A percentile compares a stretch with the other conserved stretches of the same genome.
These are phyloP conservation scores for Zeuzera pyrina DNA, from an alignment of 2,888 invertebrate species.

Conservation along the genomic window DNA sequence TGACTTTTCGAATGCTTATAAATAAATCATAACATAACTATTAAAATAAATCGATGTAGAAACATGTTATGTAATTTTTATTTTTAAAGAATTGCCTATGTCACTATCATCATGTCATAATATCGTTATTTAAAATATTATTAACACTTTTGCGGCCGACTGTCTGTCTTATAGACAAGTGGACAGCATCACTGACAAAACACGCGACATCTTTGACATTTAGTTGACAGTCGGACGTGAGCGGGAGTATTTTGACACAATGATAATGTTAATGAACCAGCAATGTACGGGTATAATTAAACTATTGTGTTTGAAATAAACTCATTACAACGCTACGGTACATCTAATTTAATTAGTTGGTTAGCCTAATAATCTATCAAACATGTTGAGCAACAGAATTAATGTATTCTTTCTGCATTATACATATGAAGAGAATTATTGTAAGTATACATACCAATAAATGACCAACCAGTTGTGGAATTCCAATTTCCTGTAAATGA, in stretches of 20 bases:
- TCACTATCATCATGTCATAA: no score
- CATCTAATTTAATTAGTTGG: constrained; percentile 2
- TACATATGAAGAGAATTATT: no score
- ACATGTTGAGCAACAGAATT: no score
- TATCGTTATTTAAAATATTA: neutral
- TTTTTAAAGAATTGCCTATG: no score
- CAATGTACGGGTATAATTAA: constrained; percentile 54
- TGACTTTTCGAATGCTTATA: no score
- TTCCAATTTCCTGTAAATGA: no score
- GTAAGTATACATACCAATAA: no score
- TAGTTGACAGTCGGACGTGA: constrained; percentile 40
- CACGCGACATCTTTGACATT: constrained; percentile 48
- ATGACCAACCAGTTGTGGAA: no score
- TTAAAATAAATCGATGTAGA: no score
- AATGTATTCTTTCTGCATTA: no score
- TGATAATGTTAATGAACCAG: constrained; percentile 50
- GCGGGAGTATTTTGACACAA: constrained; percentile 53
- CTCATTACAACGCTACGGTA: constrained; percentile 30
- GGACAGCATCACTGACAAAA: constrained; percentile 22
- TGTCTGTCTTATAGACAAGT: constrained; percentile 30
- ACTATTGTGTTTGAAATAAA: constrained; percentile 47
- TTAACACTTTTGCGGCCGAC: constrained; percentile 15
- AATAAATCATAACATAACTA: no score
- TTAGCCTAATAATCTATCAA: constrained; percentile 6
- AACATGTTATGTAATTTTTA: no score